Base-by-base conservation (phyloP, 2,888 invertebrate species). In the Drosophila fulvimacula region DNA sequence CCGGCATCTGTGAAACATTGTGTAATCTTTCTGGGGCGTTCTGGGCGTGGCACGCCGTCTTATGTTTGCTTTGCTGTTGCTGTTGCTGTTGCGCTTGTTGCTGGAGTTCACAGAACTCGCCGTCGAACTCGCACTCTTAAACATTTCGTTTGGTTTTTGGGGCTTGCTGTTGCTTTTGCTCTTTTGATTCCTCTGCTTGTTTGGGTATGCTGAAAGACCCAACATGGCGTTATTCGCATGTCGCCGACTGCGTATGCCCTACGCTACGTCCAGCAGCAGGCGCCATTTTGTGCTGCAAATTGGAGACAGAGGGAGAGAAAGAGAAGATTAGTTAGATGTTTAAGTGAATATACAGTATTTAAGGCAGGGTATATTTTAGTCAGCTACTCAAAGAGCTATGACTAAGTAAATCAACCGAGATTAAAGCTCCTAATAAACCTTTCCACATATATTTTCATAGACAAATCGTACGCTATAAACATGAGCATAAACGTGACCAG, bases 1-100 rank as follows among this genome's bases (percentile, higher is more conserved):
- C 60, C 85, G 81, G 64, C 85, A 90, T 69, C 84, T 81, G 65
- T 89, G 85, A 68, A 81, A 86, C 81, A 87, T 86, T 76, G 88
- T 87, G 63, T 87, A 83, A 74, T 84, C 81, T 72, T 81, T 84
- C 34, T 64, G 53, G 64, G 73, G 56, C 60, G 64, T 68, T 32
- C 41, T 56, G 61, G 74, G 75, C 64, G 74, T 81, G 59, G 60
- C 67, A 13, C 49, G 46, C 36, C 53, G 48, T 36, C 59, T 69
- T 66, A 30, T 55, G 6, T 55, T 55, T 55, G 55, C 55, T 34
- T 58, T 39, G 57, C 38, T 59, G 19, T 24, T 63, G 46, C 7
- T 44, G 19, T 42, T 51, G 15, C 19, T 59, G 36, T 49, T 55
- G 58, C 30, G 64, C 48, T 32, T 71, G 48, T 53, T 71, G 27